Evolutionary conservation across 2,888 invertebrate genomes (phyloP).

Genomic region (Halictus quadricinctus): DNA sequence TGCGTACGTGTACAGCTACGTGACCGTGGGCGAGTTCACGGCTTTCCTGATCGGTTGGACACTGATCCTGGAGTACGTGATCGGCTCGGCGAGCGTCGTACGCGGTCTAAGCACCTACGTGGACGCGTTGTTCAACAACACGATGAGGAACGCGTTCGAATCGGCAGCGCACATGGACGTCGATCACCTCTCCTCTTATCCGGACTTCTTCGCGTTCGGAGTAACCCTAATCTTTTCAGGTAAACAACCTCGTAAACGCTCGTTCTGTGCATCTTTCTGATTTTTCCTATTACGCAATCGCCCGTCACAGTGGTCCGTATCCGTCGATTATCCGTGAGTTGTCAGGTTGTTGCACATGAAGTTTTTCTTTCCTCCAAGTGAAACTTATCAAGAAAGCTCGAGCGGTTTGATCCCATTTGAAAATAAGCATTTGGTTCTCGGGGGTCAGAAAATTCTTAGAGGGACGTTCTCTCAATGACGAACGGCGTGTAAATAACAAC

Average conservation of each 20-base stretch:
- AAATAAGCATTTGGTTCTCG: no score
- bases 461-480: no score
- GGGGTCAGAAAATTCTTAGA: no score
- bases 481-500: no score
- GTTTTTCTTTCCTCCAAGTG: no score
- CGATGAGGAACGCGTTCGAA: conserved; percentile 86
- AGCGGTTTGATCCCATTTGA: no score
- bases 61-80: conserved; percentile 93
- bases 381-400: no score
- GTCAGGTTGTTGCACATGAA: no score
- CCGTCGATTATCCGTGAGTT: neutral
- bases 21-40: conserved; percentile 95
- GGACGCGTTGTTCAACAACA: conserved; percentile 87
- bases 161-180: conserved; percentile 87
- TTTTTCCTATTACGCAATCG: neutral
- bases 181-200: conserved; percentile 87
- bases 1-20: conserved; percentile 96
- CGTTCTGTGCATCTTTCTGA: neutral
- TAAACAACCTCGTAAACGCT: conserved; percentile 70
- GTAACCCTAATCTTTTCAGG: conserved; percentile 89
- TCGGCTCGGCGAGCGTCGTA: conserved; percentile 93
- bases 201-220: conserved; percentile 90
- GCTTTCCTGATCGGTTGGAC: conserved; percentile 98
- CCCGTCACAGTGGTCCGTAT: neutral
- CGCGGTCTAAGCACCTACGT: conserved; percentile 91